These are phyloP conservation scores for Brachystomella parvula DNA, from an alignment of 1,140 invertebrate genomes.

Conservation along the genomic window DNA sequence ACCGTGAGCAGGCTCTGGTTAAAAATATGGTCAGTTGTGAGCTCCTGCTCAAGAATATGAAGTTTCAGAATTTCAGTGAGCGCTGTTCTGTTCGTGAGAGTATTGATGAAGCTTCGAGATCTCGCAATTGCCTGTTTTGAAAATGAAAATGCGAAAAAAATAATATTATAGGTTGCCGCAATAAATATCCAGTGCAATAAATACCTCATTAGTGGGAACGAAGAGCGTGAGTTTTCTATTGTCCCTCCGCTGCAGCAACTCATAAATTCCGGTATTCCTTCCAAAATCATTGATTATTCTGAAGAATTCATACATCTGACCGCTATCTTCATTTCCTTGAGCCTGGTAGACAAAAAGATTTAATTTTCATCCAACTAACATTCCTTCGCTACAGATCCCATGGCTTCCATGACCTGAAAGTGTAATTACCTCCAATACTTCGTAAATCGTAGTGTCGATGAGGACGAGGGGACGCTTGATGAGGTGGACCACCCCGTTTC, in stretches of 20 bases:
- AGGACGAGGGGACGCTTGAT: conserved; percentile 84
- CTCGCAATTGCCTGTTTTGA: conserved; percentile 27
- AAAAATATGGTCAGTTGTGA: conserved; percentile 64
- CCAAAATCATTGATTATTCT: conserved; percentile 60
- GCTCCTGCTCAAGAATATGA: conserved; percentile 60
- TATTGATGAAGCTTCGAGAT: conserved; percentile 53
- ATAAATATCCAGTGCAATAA: neutral
- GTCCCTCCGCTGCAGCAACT: conserved; percentile 58
- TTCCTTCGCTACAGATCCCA: neutral
- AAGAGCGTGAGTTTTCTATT: conserved; percentile 61
- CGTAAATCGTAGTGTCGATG: conserved; percentile 69
- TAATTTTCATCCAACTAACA: neutral
- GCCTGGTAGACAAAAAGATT: neutral
- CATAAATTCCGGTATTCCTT: conserved; percentile 39
- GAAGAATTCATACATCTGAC: conserved; percentile 54
- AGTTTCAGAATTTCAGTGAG: conserved; percentile 68
- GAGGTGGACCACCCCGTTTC: conserved; percentile 84
- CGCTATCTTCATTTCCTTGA: conserved; percentile 27
- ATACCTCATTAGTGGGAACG: conserved; percentile 76
- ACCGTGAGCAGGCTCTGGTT: neutral
- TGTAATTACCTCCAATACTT: conserved; percentile 73
- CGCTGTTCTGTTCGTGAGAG: conserved; percentile 55
- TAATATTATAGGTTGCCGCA: neutral
- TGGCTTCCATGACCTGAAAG: too few species aligned
- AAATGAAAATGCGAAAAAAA: neutral